Evolutionary conservation across 2,888 invertebrate species (phyloP).

Genomic region (Amblyjoppa proteus): DNA sequence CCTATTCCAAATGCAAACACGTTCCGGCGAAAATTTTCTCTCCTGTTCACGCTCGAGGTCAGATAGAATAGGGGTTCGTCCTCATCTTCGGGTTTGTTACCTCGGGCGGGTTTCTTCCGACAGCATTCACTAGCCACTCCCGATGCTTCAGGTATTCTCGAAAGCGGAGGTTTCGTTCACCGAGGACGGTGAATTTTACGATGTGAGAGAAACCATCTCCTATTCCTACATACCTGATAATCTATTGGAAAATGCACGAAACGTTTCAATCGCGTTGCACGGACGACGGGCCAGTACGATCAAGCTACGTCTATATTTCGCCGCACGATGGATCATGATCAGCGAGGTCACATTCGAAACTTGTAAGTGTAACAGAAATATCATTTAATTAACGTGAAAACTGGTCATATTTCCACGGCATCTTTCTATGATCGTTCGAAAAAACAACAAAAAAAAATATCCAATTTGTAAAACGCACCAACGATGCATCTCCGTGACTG

Average conservation of each 20-base stretch:
- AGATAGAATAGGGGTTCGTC: background rate
- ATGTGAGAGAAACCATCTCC: constrained; percentile 75
- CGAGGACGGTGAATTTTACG: constrained; percentile 76
- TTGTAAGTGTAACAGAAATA: constrained; percentile 82
- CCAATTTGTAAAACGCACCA: background rate
- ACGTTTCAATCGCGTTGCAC: constrained; percentile 89
- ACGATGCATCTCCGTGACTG: background rate
- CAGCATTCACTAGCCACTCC: background rate
- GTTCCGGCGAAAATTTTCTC: background rate
- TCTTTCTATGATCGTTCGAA: constrained; percentile 25
- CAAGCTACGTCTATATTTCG: constrained; percentile 89
- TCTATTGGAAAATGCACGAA: constrained; percentile 88
- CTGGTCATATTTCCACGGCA: background rate
- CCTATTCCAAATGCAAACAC: background rate
- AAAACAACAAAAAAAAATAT: background rate
- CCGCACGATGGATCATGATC: constrained; percentile 90
- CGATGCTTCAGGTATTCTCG: constrained; percentile 86
- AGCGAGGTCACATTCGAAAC: constrained; percentile 89
- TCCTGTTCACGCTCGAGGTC: background rate
- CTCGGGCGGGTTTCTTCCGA: constrained; percentile 6
- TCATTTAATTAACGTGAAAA: background rate
- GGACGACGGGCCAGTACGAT: constrained; percentile 88
- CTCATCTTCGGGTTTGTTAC: background rate
- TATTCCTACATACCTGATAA: constrained; percentile 88
- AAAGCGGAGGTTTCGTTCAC: constrained; percentile 89